Evolutionary conservation across 2,113 vertebrate genomes (phyloP), one percentile per base, ranked within the genome.

Genomic region (Zosterops hypoxanthus): DNA sequence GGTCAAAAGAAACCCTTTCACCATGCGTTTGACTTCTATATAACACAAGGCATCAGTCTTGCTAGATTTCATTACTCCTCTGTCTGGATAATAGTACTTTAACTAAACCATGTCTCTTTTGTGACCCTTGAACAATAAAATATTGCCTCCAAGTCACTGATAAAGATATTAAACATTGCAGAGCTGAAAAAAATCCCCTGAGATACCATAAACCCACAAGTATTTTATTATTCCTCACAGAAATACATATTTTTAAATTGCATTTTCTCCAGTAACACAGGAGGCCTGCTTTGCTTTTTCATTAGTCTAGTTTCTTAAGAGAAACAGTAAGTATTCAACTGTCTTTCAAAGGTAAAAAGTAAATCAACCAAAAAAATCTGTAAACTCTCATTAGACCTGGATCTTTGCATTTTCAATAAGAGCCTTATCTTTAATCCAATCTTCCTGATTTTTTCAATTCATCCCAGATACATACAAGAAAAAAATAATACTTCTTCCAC

Each of bases 161-260:
- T 89, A 84, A 81, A 94, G 31, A 65, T 39, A 92, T 33, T 72
- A 83, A 83, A 86, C n/a, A 86, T n/a, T n/a, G 24, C 59, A 86
- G 46, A 86, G 24, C 24, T 61, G 44, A 52, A 79, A 68, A 91
- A 53, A 41, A 53, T 23, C 1, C 5, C 23, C 26, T 64, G 16
- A 88, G 77, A 92, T 73, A 94, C 10, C 55, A 70, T 7, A 69
- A 73, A 72, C 31, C 41, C 64, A 46, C 42, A 88, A 55, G 25
- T 73, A 66, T 68, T 81, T 82, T 78, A 69, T 70, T 89, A 73
- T 75, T 82, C 28, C 28, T 82, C 28, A 49, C 17, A 89, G 49
- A 84, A 89, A 55, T 26, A 28, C 2, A 8, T 56, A 61, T 68
- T 68, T 85, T 85, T 42, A 75, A 78, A 66, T n/a, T 1, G 0